Evolutionary conservation across 2,888 invertebrate species (phyloP).

Genomic region (Augiades crinisus): DNA sequence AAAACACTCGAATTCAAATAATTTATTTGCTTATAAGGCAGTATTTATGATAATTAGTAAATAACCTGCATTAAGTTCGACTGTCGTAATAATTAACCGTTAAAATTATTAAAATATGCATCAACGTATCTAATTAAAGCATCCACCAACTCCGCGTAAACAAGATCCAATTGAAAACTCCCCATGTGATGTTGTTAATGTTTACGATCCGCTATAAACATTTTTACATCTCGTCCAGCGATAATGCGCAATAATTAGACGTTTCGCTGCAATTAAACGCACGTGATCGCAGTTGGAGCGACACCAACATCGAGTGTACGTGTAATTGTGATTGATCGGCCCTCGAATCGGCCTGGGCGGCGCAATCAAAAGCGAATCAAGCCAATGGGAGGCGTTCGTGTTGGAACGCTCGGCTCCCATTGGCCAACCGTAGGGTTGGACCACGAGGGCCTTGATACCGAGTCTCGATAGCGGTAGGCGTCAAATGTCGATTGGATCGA

Average conservation of each 20-base stretch:
- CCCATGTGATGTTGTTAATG: too few species aligned
- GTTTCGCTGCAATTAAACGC: conserved; percentile 44
- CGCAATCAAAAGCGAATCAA: conserved; percentile 77
- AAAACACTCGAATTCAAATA: too few species aligned
- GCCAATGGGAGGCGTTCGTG: conserved; percentile 63
- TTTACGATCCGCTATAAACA: not conserved
- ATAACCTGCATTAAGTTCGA: too few species aligned
- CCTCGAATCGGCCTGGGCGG: conserved; percentile 74
- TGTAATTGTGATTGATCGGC: conserved; percentile 77
- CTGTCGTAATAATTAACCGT: too few species aligned
- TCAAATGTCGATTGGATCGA: conserved; percentile 69
- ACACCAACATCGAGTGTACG: conserved; percentile 57
- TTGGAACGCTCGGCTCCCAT: conserved; percentile 51
- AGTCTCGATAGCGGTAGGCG: conserved; percentile 76
- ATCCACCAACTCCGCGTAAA: not conserved
- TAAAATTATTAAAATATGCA: too few species aligned
- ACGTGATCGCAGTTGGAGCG: conserved; percentile 50
- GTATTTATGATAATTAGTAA: too few species aligned
- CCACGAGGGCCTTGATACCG: conserved; percentile 74
- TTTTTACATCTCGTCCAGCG: conserved; percentile 31
- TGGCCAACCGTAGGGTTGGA: conserved; percentile 67
- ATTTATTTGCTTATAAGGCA: too few species aligned
- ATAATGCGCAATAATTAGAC: conserved; percentile 24
- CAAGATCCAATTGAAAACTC: not conserved
- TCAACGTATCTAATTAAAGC: too few species aligned